Evolutionary conservation across 2,888 invertebrate genomes (phyloP).

Genomic region (Orthosia gothica): DNA sequence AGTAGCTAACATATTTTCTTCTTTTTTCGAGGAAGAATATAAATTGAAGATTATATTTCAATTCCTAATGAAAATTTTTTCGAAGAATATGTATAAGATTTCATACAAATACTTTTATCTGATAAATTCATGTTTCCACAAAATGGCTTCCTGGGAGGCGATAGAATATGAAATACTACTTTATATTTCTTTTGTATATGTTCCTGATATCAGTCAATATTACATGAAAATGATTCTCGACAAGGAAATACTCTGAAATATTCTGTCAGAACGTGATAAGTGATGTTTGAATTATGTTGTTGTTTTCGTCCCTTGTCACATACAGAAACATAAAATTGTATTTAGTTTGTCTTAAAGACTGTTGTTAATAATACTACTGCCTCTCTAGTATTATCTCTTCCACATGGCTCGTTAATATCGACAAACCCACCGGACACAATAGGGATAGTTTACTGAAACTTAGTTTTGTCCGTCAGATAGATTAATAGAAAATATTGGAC

Average conservation of each 20-base stretch:
- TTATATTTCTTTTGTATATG: constrained; percentile 26
- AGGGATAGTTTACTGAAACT: too few relatives aligned
- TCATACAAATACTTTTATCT: constrained; percentile 25
- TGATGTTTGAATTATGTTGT: constrained; percentile 11
- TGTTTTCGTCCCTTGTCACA: background rate
- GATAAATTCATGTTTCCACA: constrained; percentile 35
- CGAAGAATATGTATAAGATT: constrained; percentile 24
- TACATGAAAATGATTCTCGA: constrained; percentile 19
- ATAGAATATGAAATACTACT: constrained; percentile 17
- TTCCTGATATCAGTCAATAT: constrained; percentile 18
- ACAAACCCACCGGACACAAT: too few relatives aligned
- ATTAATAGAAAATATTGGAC: too few relatives aligned
- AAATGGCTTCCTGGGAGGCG: constrained; percentile 25
- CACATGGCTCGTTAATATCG: too few relatives aligned
- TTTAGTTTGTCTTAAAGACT: background rate
- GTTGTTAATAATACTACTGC: background rate
- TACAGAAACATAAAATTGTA: background rate
- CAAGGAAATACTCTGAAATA: background rate
- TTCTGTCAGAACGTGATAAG: constrained; percentile 1
- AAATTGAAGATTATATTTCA: constrained; percentile 25
- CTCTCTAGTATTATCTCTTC: too few relatives aligned
- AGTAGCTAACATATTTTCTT: background rate
- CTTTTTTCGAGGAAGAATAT: constrained; percentile 9
- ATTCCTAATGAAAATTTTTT: constrained; percentile 1
- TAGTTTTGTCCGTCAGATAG: too few relatives aligned